Base-by-base conservation (phyloP, 1,140 invertebrate species). In the Meloidogyne exigua region DNA sequence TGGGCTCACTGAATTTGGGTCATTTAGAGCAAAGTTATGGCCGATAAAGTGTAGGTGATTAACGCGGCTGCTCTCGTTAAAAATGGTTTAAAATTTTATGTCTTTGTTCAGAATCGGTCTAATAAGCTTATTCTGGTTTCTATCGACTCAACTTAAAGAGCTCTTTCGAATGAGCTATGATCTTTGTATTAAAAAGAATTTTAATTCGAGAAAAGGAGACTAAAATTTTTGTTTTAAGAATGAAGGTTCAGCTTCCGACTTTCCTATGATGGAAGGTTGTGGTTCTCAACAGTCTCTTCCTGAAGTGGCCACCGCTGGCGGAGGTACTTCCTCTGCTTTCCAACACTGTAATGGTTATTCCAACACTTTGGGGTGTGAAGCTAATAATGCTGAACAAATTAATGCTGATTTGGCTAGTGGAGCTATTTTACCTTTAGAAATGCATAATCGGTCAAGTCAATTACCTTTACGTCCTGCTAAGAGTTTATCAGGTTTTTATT, bases 191-290 rank as follows among this genome's bases (percentile, higher is more conserved):
- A n/a, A n/a, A n/a, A n/a, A n/a, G n/a, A n/a, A n/a, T n/a, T n/a
- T n/a, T n/a, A n/a, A n/a, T n/a, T n/a, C n/a, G n/a, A n/a, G n/a
- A n/a, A n/a, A n/a, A n/a, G n/a, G n/a, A n/a, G n/a, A n/a, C n/a
- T n/a, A n/a, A n/a, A n/a, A n/a, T n/a, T n/a, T n/a, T n/a, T n/a
- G n/a, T n/a, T n/a, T n/a, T n/a, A n/a, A 71, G 69, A 44, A 71
- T 71, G 69, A 71, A 44, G 69, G 69, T n/a, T 71, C 69, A 1
- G 62, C 25, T 28, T 71, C 69, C 5, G 69, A 71, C 28, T 71
- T 71, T 28, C 69, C 69, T n/a, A 71, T 71, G 69, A 62, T 57
- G 69, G 66, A 42, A 18, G 66, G 66, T 21, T 68, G 66, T 68
- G 66, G 66, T 42, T 68, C 66, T 7, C 66, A 68, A 21, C 28